These are phyloP conservation scores for Griposia aprilina DNA, from an alignment of 2,888 invertebrate genomes.

Conservation along the genomic window DNA sequence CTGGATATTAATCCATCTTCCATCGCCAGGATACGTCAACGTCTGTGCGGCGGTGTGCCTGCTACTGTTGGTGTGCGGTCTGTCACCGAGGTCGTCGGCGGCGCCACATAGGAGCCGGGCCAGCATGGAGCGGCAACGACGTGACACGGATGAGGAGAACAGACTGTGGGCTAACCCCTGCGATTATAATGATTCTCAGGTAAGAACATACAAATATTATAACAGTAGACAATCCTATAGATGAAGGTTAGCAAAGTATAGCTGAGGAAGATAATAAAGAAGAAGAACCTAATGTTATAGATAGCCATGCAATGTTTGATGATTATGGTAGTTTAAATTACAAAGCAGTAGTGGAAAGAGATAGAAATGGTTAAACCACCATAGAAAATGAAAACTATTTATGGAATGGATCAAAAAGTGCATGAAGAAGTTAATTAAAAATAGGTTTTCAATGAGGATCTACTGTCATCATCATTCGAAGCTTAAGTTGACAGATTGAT, in stretches of 20 bases:
- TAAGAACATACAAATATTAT: slow-evolving; percentile 57
- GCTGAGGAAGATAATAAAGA: background rate
- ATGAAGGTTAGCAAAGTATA: too few relatives aligned
- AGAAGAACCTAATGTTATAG: background rate
- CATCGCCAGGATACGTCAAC: slow-evolving; percentile 86
- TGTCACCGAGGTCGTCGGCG: slow-evolving; percentile 83
- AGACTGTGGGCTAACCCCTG: slow-evolving; percentile 85
- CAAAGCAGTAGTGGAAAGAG: background rate
- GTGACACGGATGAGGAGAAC: slow-evolving; percentile 76
- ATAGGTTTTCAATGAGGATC: background rate
- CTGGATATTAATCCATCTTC: slow-evolving; percentile 27
- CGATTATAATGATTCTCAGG: slow-evolving; percentile 77
- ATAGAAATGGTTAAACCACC: background rate
- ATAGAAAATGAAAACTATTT: background rate
- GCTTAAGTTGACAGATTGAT: too few relatives aligned
- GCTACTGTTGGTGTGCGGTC: slow-evolving; percentile 83
- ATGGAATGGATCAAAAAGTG: background rate
- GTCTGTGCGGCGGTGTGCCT: slow-evolving; percentile 87
- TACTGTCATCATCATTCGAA: too few relatives aligned
- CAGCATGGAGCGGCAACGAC: slow-evolving; percentile 80
- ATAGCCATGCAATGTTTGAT: background rate
- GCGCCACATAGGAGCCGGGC: slow-evolving; percentile 80
- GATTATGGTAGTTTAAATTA: background rate
- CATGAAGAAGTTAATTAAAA: background rate
- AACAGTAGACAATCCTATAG: background rate